phyloP scores from a whole-genome alignment of 2,888 invertebrate species.

The Drosophila colorata region DNA sequence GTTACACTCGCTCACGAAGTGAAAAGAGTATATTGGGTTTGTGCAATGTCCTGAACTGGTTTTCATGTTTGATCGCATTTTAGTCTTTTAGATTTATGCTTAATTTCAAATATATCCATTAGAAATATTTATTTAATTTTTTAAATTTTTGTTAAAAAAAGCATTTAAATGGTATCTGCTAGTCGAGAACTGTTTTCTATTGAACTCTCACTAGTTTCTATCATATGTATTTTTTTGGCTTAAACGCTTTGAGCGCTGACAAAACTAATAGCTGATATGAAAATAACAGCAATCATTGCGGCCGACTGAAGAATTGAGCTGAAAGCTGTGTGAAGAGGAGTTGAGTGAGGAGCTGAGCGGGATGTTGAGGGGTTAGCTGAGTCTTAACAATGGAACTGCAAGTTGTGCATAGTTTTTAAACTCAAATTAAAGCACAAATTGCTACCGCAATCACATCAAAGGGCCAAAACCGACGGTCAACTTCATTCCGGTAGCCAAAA shows the following conservation, averaged over 20 bases:
- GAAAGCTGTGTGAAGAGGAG: constrained; percentile 12
- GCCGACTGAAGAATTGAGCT: constrained; percentile 4
- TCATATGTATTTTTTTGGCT: constrained; percentile 23
- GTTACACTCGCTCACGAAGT: no score
- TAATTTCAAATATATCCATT: no score
- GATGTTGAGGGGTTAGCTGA: background rate
- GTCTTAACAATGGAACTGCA: constrained; percentile 64
- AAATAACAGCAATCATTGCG: constrained; percentile 60
- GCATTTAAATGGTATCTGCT: constrained; percentile 1
- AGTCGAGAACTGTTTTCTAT: background rate
- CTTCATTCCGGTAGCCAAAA: constrained; percentile 69
- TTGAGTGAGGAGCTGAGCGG: background rate
- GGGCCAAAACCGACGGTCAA: constrained; percentile 57
- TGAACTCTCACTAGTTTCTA: background rate
- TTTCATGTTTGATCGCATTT: no score
- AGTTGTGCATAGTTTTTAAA: constrained; percentile 78
- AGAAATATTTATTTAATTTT: no score
- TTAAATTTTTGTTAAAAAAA: no score
- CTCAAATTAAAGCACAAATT: constrained; percentile 81
- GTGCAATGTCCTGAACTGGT: no score
- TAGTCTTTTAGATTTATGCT: no score
- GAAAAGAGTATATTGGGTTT: no score
- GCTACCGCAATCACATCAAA: constrained; percentile 78
- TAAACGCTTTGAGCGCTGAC: constrained; percentile 47
- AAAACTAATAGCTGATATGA: constrained; percentile 59